Conservation (phyloP, 2,888 invertebrate species). For the Anoncus sp. region DNA sequence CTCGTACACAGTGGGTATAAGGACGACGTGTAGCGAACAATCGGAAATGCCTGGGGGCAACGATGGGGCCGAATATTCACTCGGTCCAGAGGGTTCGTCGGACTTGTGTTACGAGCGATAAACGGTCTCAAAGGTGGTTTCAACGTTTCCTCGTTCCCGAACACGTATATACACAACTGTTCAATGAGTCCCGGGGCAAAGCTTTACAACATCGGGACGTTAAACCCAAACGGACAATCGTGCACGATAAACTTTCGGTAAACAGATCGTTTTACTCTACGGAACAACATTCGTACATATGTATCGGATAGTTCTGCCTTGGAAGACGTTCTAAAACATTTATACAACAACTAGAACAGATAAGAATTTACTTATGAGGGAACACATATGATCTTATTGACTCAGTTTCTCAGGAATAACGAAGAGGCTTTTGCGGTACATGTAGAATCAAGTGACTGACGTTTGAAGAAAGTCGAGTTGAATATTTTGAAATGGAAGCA, state of each 20-base stretch:
- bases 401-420: no score
- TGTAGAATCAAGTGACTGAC: no score
- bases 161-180: conserved; percentile 6
- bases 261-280: background rate
- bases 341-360: no score
- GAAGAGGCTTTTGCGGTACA: no score
- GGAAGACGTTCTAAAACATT: background rate
- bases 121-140: conserved; percentile 54
- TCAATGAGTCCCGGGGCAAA: conserved; percentile 27
- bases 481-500: no score
- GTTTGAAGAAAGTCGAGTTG: no score
- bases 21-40: conserved; percentile 38
- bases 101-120: conserved; percentile 59
- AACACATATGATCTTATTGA: no score
- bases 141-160: conserved; percentile 12
- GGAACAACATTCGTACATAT: background rate
- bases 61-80: conserved; percentile 42
- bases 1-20: conserved; percentile 42
- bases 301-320: background rate
- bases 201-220: conserved; percentile 8
- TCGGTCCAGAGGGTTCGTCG: conserved; percentile 53
- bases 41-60: conserved; percentile 40
- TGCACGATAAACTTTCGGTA: background rate
- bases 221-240: conserved; percentile 1
- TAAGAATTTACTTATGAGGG: no score